Base-by-base conservation (phyloP, 2,797 vertebrate species). In the Channallabes apus region DNA sequence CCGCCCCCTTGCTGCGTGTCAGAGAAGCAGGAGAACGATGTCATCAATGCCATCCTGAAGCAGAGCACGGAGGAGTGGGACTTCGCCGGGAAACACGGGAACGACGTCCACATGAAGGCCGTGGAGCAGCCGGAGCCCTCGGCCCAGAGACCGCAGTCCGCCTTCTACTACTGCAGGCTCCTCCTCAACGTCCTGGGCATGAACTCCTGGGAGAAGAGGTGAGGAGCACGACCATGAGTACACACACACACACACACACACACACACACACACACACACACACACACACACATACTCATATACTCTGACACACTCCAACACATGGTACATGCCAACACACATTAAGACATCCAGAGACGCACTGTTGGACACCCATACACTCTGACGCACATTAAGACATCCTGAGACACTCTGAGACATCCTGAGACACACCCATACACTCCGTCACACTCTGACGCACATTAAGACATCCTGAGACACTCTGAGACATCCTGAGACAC, bases 141-240 rank as follows among this genome's bases (percentile, higher is more conserved):
- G 22, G 95, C 97, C 67, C 95, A 97, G 91, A 97, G 96, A 22
- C 96, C 97, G 1, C 97, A 97, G 90, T 99, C 98, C 0, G 96
- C 97, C 82, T 99, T 99, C 95, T 99, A 99, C 94, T 99, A 99
- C 93, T 98, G 98, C 94, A 95, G 98, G 88, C 95, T 99, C 72
- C 96, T 99, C 86, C 97, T 99, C 91, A 99, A 97, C 94, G 97
- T 98, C 92, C 94, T 99, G 91, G 98, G 98, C 88, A 98, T 99
- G 95, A 99, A 99, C 95, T 99, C 97, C 83, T 99, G 98, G 98
- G 98, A 99, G 93, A 99, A 99, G 92, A 98, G 98, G 98, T 99
- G 94, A 96, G 93, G 84, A 38, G 64, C 18, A 29, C 0, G 2
- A 24, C 2, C 35, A 75, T 1, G 79, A 35, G 59, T 32, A 41